Base-by-base conservation (phyloP, 2,888 invertebrate species). In the Cantharis rufa region DNA sequence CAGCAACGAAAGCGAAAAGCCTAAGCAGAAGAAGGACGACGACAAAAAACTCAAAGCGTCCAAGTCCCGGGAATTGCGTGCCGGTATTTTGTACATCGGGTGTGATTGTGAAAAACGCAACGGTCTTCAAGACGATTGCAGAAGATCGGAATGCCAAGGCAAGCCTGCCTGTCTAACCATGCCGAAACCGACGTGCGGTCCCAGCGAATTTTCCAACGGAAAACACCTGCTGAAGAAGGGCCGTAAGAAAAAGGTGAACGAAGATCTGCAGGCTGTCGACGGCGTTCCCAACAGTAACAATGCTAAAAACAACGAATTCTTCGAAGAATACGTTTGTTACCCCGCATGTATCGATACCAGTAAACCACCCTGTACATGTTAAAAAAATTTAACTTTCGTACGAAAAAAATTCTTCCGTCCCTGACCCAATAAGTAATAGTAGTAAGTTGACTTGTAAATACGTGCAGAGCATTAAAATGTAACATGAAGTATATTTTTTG, bases 41-140 rank as follows among this genome's bases (percentile, higher is more conserved):
- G 71, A 71, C 32, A 24, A 63, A 2, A 48, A 28, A 61, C 61
- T 81, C 1, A 86, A 82, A 78, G 84, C 85, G 66, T 89, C 90
- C 61, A 90, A 89, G 81, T 91, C 91, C 32, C 88, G 90, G 9
- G 92, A 92, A 84, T 83, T 92, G 62, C 87, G 90, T 3, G 88
- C 86, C 61, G 88, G 91, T 61, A 87, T 90, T 72, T 87, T 92
- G 80, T 90, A 90, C 78, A 88, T 89, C 11, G 90, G 90, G 61
- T 92, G 92, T 81, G 90, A 91, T 64, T 92, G 92, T 83, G 89
- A 90, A 78, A 90, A 89, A 82, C 87, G 90, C 10, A 91, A 92
- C 81, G 92, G 92, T 7, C 86, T 92, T 18, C 92, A 92, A 83
- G 90, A 91, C 74, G 90, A 91, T 78, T 92, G 92, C 82, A 90